Conservation (phyloP, 2,113 vertebrate species). For the Cavia aperea region DNA sequence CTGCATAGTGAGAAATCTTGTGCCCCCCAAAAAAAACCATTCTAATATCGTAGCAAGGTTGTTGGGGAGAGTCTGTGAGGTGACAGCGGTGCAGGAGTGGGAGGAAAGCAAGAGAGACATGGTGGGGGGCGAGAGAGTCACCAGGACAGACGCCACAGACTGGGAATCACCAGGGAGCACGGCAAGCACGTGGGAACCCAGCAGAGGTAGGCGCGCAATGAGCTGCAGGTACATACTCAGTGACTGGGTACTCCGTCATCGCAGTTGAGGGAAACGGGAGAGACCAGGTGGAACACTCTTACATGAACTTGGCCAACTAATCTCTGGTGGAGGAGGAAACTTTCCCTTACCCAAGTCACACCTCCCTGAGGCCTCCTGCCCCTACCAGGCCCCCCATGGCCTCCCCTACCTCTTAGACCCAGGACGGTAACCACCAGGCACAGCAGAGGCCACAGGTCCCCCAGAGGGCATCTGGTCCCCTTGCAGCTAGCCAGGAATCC, state of each 20-base stretch:
- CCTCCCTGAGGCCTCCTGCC: not conserved
- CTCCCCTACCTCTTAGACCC: not conserved
- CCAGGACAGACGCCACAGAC: rapidly evolving
- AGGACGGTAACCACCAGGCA: not conserved
- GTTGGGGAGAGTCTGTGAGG: not conserved
- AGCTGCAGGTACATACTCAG: not conserved
- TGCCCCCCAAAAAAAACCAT: too few relatives aligned
- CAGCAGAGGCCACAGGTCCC: not conserved
- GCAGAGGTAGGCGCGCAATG: not conserved
- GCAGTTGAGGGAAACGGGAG: not conserved
- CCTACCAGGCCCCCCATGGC: not conserved
- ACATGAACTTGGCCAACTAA: constrained; percentile 1
- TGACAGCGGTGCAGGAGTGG: too few relatives aligned
- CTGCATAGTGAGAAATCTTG: too few relatives aligned
- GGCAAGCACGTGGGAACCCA: not conserved
- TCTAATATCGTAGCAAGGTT: not conserved
- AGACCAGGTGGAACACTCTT: not conserved
- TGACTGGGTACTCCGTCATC: constrained; percentile 19
- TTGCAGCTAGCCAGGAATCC: not conserved
- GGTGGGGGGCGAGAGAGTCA: not conserved
- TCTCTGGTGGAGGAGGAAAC: not conserved
- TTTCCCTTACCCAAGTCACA: constrained; percentile 8
- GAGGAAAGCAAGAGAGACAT: not conserved
- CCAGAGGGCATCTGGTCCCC: not conserved
- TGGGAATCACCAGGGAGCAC: not conserved